A percentile compares a stretch with the other conserved stretches of the same genome.
These are phyloP conservation scores for Myodes glareolus DNA, from an alignment of 2,113 vertebrate species.

Conservation along the genomic window DNA sequence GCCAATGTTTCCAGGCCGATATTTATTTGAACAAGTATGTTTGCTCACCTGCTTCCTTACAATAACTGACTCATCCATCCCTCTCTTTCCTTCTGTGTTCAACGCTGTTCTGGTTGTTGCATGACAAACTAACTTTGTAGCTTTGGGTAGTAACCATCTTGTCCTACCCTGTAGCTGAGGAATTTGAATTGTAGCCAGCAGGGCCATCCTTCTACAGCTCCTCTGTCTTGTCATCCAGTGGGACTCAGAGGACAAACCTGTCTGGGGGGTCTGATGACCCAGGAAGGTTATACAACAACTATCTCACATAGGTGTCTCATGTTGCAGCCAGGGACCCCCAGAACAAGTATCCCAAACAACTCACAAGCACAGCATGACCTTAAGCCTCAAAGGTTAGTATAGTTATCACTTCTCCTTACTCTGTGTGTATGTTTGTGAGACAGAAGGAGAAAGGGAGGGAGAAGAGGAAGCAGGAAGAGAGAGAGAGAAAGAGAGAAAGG, in stretches of 20 bases:
- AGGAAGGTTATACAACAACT: not conserved
- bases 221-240: not conserved
- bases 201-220: not conserved
- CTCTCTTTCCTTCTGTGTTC: not conserved
- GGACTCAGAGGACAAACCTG: not conserved
- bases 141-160: conserved; percentile 7
- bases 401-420: not conserved
- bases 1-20: not conserved
- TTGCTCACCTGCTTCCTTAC: conserved; percentile 2
- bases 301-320: not conserved
- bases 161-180: not conserved
- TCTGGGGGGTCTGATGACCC: not conserved
- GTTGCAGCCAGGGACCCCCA: not conserved
- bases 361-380: not conserved
- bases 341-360: not conserved
- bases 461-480: too few relatives aligned
- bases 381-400: not conserved
- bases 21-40: conserved; percentile 23
- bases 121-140: conserved; percentile 7
- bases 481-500: too few relatives aligned
- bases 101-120: not conserved
- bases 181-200: not conserved
- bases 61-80: not conserved
- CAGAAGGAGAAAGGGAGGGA: too few relatives aligned
- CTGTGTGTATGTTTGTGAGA: not conserved